A percentile compares a stretch with the other conserved stretches of the same genome.
Conservation (phyloP, 2,888 invertebrate genomes). For the Ypsolopha scabrella region DNA sequence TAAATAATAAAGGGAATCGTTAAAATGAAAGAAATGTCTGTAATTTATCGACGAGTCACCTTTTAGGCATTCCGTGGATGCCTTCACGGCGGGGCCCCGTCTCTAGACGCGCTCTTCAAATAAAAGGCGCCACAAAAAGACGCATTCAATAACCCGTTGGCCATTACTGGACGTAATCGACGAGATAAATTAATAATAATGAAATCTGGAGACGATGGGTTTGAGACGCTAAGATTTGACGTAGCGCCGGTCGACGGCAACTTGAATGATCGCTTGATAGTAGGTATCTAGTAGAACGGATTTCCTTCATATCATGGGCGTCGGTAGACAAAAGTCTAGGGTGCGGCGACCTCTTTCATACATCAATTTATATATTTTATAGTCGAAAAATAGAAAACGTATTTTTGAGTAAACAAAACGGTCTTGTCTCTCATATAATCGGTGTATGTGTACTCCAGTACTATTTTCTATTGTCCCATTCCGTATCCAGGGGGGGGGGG, state of each 20-base stretch:
- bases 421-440: too few species aligned
- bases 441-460: too few species aligned
- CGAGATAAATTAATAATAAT: constrained; percentile 66
- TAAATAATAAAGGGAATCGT: constrained; percentile 70
- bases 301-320: too few species aligned
- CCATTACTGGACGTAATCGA: constrained; percentile 65
- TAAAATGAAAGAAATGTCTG: constrained; percentile 68
- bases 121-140: constrained; percentile 70
- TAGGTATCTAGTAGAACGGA: neutral
- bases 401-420: too few species aligned
- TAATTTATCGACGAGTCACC: constrained; percentile 70
- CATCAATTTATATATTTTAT: too few species aligned
- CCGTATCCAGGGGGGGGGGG: too few species aligned
- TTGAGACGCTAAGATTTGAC: constrained; percentile 16
- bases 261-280: neutral
- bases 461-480: too few species aligned
- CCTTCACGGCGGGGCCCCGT: constrained; percentile 61
- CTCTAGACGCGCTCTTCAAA: constrained; percentile 63
- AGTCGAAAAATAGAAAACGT: too few species aligned
- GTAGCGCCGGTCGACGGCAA: constrained; percentile 15
- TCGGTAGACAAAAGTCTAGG: too few species aligned
- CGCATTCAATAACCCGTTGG: constrained; percentile 64
- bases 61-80: constrained; percentile 67
- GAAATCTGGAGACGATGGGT: constrained; percentile 39
- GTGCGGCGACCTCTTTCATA: too few species aligned